Evolutionary conservation across 2,113 vertebrate genomes (phyloP), one percentile per base, ranked within the genome.

Genomic region (Mormyrus iriodes): DNA sequence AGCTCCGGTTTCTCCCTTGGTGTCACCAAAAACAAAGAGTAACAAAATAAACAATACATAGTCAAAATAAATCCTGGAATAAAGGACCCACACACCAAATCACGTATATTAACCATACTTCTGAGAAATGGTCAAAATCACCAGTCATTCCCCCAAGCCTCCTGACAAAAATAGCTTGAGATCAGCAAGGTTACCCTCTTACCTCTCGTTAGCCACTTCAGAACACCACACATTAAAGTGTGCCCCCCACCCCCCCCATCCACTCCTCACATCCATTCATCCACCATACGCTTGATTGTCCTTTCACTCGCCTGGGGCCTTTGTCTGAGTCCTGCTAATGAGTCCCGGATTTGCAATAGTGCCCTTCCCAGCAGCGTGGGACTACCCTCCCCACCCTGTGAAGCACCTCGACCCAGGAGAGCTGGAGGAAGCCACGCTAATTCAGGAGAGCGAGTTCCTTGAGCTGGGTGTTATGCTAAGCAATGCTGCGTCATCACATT

Each of bases 181-280:
- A 83, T 44, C 17, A 46, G 9, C 42, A 31, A 4, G 3, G 42
- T 27, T 82, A 52, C 89, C 35, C 53, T 73, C 87, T 88, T 46
- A 90, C 85, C 85, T 49, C 91, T 93, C 91, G 92, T 93, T 92
- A 93, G 87, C 53, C 89, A 90, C 85, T 83, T 31, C 69, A 86
- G 79, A 84, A 51, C 88, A 61, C 51, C 88, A 46, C n/a, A 49
- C 85, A 89, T 90, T 88, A 90, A 76, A 90, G 90, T 35, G 48
- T 61, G 24, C 83, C 17, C 35, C 17, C 48, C 24, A 0, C 15
- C 0, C 13, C 46, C 48, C 19, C 52, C 52, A 5, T 1, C 15
- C 52, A 4, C 17, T 19, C 52, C 69, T 55, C 58, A 87, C 35
- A 51, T 21, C 48, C n/a, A 17, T 85, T 87, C 85, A 86, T 73